Base-by-base conservation (phyloP, 2,113 vertebrate genomes). In the Arothron firmamentum region DNA sequence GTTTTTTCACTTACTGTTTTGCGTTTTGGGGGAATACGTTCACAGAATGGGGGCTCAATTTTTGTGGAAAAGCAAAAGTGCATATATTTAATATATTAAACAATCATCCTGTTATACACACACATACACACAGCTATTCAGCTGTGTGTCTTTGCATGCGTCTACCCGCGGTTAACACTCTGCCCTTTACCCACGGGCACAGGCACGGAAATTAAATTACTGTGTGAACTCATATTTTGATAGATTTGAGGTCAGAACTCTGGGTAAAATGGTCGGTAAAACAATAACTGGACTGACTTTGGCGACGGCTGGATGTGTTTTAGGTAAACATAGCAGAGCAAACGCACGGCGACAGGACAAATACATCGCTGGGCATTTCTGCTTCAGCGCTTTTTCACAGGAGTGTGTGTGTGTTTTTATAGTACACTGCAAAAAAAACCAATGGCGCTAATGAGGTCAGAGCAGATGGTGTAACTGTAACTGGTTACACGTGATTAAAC, bases 391-490 rank as follows among this genome's bases (percentile, higher is more conserved):
- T 11, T 47, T 20, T 18, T 55, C 6, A 46, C 11, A 13, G 13
- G 21, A 28, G 15, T 56, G 64, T 54, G 43, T 56, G 21, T 43
- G 34, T 49, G 16, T 67, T 10, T 1, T 42, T 23, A 34, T 8
- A 62, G 57, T 55, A 47, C 5, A 48, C 42, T 75, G 46, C 17
- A 34, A 48, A 48, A 72, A 49, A 80, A n/a, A n/a, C n/a, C 72
- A 73, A 78, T 21, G 48, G 59, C 18, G 41, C 17, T 55, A 80
- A 79, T 45, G 47, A 80, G 83, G 72, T 81, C 72, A 67, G 59
- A 63, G 66, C 74, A 75, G 74, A 80, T 76, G 80, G 62, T 65
- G 75, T 50, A 79, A 75, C 79, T 56, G 71, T 66, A 74, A 70
- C 15, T 54, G 56, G 53, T 79, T 67, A 76, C 83, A 82, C 77